These are phyloP conservation scores for Centropus bengalensis DNA, from an alignment of 2,113 vertebrate genomes.

Conservation along the genomic window DNA sequence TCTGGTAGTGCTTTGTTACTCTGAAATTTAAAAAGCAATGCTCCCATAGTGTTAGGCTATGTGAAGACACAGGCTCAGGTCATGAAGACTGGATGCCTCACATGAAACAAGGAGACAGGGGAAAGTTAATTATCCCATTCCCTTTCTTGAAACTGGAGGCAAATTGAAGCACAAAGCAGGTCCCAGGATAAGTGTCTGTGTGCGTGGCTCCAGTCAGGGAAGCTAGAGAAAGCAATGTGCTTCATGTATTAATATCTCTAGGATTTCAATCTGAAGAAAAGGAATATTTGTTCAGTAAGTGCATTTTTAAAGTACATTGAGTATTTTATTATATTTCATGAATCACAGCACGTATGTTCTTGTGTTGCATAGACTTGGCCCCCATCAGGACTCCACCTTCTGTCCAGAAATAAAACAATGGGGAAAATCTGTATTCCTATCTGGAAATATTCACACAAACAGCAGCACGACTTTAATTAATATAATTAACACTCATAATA, in stretches of 20 bases:
- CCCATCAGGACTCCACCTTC: background rate
- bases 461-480: slow-evolving; percentile 51
- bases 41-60: fast-evolving
- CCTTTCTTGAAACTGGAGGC: background rate
- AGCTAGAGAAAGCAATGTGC: background rate
- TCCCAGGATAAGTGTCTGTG: background rate
- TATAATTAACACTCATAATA: slow-evolving; percentile 39
- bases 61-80: background rate
- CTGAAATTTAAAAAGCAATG: background rate
- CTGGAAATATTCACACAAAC: background rate
- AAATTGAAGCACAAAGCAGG: background rate
- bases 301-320: background rate
- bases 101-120: background rate
- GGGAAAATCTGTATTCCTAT: slow-evolving; percentile 38
- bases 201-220: background rate
- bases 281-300: background rate
- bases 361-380: background rate
- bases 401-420: slow-evolving; percentile 13
- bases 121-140: background rate
- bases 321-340: background rate
- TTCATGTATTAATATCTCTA: background rate
- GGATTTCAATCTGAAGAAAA: background rate
- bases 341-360: background rate
- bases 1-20: background rate
- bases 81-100: background rate